Evolutionary conservation across 2,888 invertebrate genomes (phyloP), one percentile per base, ranked within the genome.

Genomic region (Agonopterix alstromeriana): DNA sequence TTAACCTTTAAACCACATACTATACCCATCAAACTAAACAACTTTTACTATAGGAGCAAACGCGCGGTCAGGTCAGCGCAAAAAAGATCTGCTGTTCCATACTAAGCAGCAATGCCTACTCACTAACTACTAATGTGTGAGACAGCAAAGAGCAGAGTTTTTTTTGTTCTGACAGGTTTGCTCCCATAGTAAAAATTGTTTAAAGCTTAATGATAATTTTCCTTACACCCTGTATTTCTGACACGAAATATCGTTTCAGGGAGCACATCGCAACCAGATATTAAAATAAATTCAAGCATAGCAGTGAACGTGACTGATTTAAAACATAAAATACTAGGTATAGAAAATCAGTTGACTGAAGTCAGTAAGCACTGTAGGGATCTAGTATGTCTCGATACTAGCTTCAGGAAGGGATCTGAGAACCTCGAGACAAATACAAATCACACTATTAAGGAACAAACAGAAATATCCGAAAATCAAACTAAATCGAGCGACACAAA

Each of bases 241-340:
- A 27, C 7, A 27, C 27, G 27, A 27, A 3, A 5, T 27, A 8
- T 43, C 10, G 8, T 74, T 76, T 1, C 71, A 86, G 86, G 82
- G 50, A 78, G 70, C 49, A 53, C 73, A 46, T 82, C 84, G 38
- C 77, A 81, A 57, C 71, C 73, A 10, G 73, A 79, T 53, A 74
- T 78, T 47, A 74, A 77, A 65, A 79, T 77, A 56, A 76, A 76
- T 63, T 82, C 86, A 43, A 80, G 75, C 60, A 74, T 79, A 56
- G 70, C 73, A 54, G 63, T 78, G 38, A 80, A 82, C 52, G 77
- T 83, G 11, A 73, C 77, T 11, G 75, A 85, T 52, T 61, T 83
- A 45, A 82, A 81, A 56, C 75, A 77, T 49, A 81, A 79, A 59
- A 81, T 82, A 57, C 57, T 65, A 47, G 74, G 74, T 11, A 59